Percentiles rank a stretch among this genome's conserved stretches.
Conservation (phyloP, 1,140 invertebrate species). For the Frieseomelitta varia region DNA sequence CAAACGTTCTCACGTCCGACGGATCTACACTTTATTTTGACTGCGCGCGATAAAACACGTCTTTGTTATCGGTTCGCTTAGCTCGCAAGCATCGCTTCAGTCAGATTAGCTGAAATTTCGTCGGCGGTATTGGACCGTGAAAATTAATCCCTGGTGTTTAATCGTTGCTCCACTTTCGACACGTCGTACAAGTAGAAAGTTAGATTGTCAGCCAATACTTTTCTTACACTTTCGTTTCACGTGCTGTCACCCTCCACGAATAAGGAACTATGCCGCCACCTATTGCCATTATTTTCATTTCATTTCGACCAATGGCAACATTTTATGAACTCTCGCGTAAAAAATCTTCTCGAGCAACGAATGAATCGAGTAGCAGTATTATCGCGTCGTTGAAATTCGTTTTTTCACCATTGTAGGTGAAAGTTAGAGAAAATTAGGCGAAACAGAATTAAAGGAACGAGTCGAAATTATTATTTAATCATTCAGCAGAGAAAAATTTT, state of each 20-base stretch:
- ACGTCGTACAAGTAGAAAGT: background rate
- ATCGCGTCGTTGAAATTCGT: too few relatives aligned
- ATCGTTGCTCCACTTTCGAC: background rate
- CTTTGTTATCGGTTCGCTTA: too few relatives aligned
- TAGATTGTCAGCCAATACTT: too few relatives aligned
- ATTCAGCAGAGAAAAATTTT: too few relatives aligned
- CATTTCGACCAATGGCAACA: background rate
- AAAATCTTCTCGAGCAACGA: too few relatives aligned
- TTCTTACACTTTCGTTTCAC: background rate
- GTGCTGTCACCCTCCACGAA: background rate
- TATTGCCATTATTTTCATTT: background rate
- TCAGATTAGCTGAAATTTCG: background rate
- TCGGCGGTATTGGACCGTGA: background rate
- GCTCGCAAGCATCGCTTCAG: too few relatives aligned
- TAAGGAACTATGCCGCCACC: rapidly evolving
- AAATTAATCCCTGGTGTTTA: background rate
- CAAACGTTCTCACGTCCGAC: background rate
- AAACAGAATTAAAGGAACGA: too few relatives aligned
- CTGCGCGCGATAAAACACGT: background rate
- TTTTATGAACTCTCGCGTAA: background rate
- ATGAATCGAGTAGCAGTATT: too few relatives aligned
- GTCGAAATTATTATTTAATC: too few relatives aligned
- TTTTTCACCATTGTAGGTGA: too few relatives aligned
- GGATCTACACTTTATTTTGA: background rate
- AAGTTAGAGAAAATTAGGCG: too few relatives aligned